Evolutionary conservation across 2,888 invertebrate genomes (phyloP), one percentile per base, ranked within the genome.

Genomic region (Acanthosoma haemorrhoidale): DNA sequence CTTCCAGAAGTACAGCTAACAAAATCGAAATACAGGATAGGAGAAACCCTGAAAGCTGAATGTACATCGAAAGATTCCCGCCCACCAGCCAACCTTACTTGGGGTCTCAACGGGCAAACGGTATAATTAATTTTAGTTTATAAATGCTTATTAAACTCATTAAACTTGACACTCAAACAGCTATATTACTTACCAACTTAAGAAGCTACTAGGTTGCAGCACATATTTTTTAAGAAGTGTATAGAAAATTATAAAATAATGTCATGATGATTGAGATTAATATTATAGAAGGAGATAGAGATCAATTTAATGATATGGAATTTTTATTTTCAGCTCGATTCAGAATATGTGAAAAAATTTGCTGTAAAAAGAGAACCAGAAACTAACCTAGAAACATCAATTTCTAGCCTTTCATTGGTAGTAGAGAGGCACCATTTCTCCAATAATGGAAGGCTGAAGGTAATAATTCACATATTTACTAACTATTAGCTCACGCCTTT

Each of bases 21-120:
- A 66, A 74, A 71, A 59, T 64, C 71, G 8, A 73, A 74, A 57
- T 75, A 75, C 70, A 74, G 73, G 66, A 72, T 75, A 16, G 76
- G 75, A 15, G 76, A 76, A 61, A 71, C 51, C 25, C 68, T 75
- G 2, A 73, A 73, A 51, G 75, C 74, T 31, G 73, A 74, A n/a
- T 76, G 76, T 57, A 70, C 72, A 13, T 75, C 75, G 9, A 61
- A 73, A 58, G 68, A 73, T 38, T 76, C 76, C 11, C 71, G 73
- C 34, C 76, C 76, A 43, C 75, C 75, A 1, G 76, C 76, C 58
- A 76, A 76, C 72, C 70, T 76, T 18, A 76, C 75, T 9, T 76
- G 76, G 76, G 69, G 70, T 32, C 64, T 76, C 41, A 76, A 76
- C 66, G 72, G 74, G n/a, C 68, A 73, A 64, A 70, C 69, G 73